These are phyloP conservation scores for Pogona vitticeps DNA, from an alignment of 2,113 vertebrate species.

Conservation along the genomic window DNA sequence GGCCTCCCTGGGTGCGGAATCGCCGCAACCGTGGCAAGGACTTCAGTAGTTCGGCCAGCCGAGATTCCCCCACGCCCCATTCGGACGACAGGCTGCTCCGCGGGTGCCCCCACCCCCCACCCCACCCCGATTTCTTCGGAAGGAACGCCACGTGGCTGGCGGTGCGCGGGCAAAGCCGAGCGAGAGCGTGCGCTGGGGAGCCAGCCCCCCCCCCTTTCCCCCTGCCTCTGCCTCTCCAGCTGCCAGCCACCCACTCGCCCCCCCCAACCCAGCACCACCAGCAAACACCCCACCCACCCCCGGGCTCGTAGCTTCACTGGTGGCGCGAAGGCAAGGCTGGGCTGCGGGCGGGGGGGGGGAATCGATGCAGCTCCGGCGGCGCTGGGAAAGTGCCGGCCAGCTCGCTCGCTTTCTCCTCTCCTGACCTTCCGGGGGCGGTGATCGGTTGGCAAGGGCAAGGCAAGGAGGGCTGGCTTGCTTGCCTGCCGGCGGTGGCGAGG, in stretches of 20 bases:
- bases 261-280: no score
- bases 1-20: background rate
- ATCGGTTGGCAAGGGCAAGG: constrained; percentile 29
- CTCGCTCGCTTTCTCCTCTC: background rate
- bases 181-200: background rate
- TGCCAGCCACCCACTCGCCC: constrained; percentile 1
- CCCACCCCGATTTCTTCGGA: background rate
- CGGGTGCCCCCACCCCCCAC: background rate
- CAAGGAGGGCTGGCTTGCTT: no score
- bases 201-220: background rate
- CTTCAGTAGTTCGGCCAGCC: background rate
- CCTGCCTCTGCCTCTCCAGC: no score
- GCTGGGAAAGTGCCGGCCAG: background rate
- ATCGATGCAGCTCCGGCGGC: background rate
- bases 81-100: background rate
- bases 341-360: background rate
- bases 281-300: background rate
- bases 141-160: background rate
- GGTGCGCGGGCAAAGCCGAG: background rate
- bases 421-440: background rate
- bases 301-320: background rate
- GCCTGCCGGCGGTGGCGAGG: no score
- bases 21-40: no score
- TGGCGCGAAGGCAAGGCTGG: background rate
- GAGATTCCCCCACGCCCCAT: background rate